Evolutionary conservation across 2,888 invertebrate genomes (phyloP), one percentile per base, ranked within the genome.

Genomic region (Gastrophysa polygoni): DNA sequence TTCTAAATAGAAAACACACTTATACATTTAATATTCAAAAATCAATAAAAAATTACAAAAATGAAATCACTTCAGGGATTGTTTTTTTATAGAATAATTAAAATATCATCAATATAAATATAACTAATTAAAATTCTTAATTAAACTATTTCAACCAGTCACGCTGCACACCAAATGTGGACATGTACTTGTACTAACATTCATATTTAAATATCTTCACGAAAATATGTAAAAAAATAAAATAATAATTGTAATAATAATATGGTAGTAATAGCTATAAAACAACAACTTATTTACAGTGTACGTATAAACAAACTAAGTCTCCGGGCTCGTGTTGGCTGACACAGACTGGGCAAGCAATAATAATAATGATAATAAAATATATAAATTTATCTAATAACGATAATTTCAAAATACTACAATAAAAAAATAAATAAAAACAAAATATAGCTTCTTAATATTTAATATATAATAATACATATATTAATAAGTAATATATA

Each of bases 221-320:
- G 82, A 82, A 82, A 82, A 82, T 81, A 82, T 80, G 81, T 82
- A 82, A 82, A 82, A 82, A 82, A 82, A 82, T 82, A 82, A 82
- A 82, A 82, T 82, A 82, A 81, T 82, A 80, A 81, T 80, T 78
- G 79, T 78, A 76, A 77, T 79, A 77, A 77, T 78, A 78, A 79
- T 78, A 79, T 78, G 79, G 78, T 80, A 78, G 80, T 80, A 81
- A 81, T 80, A 81, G 80, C 79, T 82, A 82, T 79, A 80, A 82
- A 82, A 81, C 81, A 82, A 82, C 81, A 82, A 82, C 80, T 78
- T 82, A 82, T 82, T 75, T 81, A 81, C 80, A 81, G 73, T 74
- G 72, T 77, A 74, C 71, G 77, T 80, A 79, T 77, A 78, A 80
- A 80, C 79, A 80, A 81, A 80, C 79, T 79, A 79, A 78, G 75